Conservation (phyloP, 2,888 invertebrate genomes). For the Mythimna loreyi region DNA sequence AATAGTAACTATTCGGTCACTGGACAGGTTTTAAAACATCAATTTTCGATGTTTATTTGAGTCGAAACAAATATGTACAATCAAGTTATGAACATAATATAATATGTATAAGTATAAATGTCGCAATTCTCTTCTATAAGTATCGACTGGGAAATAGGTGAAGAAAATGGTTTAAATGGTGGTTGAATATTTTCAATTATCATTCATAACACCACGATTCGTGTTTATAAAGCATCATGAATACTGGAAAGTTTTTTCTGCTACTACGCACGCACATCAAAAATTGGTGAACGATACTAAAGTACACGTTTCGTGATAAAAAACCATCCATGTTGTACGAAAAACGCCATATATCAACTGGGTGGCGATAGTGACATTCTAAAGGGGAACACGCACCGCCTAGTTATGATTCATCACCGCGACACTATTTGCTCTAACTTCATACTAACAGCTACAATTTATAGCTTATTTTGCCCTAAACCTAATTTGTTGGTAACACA, state of each 20-base stretch:
- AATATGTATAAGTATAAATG: not conserved
- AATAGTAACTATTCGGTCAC: not conserved
- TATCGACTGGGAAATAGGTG: not conserved
- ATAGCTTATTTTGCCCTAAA: constrained; percentile 25
- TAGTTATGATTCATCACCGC: constrained; percentile 40
- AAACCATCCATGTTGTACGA: constrained; percentile 32
- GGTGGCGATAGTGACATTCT: constrained; percentile 48
- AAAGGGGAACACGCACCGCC: constrained; percentile 52
- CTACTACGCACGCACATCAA: constrained; percentile 7
- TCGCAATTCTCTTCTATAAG: not conserved
- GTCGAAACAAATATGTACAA: not conserved
- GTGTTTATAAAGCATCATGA: too few species aligned
- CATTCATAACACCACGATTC: not conserved
- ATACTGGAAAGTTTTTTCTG: not conserved
- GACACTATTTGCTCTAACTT: constrained; percentile 41
- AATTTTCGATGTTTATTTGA: not conserved
- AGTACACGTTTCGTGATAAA: constrained; percentile 46
- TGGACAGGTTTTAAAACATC: constrained; percentile 1
- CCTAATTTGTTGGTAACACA: constrained; percentile 5
- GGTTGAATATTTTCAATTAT: not conserved
- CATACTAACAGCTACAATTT: constrained; percentile 21
- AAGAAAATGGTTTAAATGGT: not conserved
- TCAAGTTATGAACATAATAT: not conserved
- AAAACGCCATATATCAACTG: constrained; percentile 42
- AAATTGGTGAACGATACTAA: constrained; percentile 8